These are phyloP conservation scores for Aleiodes leptofemur DNA, from an alignment of 2,888 invertebrate genomes.

Conservation along the genomic window DNA sequence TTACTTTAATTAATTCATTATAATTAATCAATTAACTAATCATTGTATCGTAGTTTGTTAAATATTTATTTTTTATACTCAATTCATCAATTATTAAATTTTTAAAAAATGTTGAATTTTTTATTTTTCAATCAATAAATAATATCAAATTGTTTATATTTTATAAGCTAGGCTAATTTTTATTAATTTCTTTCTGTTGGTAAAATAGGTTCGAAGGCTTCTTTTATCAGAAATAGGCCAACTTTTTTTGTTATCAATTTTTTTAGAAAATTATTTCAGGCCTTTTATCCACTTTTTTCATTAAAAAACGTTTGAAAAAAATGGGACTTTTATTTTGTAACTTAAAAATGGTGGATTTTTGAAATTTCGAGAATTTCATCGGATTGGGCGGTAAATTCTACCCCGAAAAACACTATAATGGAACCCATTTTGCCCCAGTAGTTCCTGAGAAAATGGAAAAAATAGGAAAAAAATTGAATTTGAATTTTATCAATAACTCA, in stretches of 20 bases:
- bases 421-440: too few species aligned
- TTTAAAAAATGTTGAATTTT: too few species aligned
- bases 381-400: too few species aligned
- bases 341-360: too few species aligned
- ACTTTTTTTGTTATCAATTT: background rate
- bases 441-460: too few species aligned
- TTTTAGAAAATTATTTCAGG: slow-evolving; percentile 1
- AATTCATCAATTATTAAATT: background rate
- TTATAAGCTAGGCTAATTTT: slow-evolving; percentile 54
- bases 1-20: background rate
- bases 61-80: background rate
- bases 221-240: slow-evolving; percentile 35
- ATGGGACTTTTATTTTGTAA: too few species aligned
- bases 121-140: slow-evolving; percentile 65
- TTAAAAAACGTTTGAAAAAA: slow-evolving; percentile 1
- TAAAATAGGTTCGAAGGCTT: slow-evolving; percentile 66
- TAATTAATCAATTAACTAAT: background rate
- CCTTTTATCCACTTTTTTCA: background rate
- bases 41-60: background rate
- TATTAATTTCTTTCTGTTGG: slow-evolving; percentile 69
- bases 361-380: too few species aligned
- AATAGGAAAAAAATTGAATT: too few species aligned
- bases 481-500: too few species aligned
- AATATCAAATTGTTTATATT: slow-evolving; percentile 62
- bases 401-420: too few species aligned